phyloP scores from a whole-genome alignment of 2,888 invertebrate species.

The Aelia acuminata region DNA sequence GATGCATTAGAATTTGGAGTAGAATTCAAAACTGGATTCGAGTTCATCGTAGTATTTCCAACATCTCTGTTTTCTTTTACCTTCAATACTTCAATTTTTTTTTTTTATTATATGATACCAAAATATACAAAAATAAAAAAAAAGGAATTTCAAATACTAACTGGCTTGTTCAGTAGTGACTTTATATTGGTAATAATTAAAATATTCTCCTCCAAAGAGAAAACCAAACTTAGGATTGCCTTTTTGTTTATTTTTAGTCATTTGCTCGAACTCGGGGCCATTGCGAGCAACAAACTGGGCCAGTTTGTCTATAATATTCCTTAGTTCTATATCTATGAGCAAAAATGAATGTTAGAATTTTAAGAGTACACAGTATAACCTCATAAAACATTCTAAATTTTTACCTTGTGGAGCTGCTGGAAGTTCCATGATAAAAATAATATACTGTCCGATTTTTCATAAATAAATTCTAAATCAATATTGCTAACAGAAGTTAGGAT shows the following conservation, averaged over 20 bases:
- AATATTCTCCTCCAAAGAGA: conserved; percentile 95
- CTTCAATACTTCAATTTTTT: conserved; percentile 58
- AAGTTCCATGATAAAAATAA: conserved; percentile 61
- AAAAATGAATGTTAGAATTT: conserved; percentile 3
- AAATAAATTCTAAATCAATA: not conserved
- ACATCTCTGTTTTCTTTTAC: conserved; percentile 60
- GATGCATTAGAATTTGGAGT: conserved; percentile 35
- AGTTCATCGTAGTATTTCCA: conserved; percentile 25
- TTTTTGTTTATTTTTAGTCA: conserved; percentile 98
- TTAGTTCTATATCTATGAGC: conserved; percentile 87
- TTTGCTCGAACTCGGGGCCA: conserved; percentile 99
- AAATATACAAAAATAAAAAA: not conserved
- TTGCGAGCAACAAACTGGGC: conserved; percentile 99
- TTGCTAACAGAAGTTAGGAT: not conserved
- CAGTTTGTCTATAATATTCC: conserved; percentile 98
- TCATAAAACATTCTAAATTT: conserved; percentile 38
- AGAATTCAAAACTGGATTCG: not conserved
- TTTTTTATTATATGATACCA: not conserved
- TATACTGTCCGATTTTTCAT: not conserved
- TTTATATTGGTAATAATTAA: conserved; percentile 96
- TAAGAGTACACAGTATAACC: conserved; percentile 1
- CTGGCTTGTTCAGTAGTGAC: conserved; percentile 95
- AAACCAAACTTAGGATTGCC: conserved; percentile 98
- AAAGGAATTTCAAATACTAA: conserved; percentile 72
- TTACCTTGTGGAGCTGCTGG: conserved; percentile 65